These are phyloP conservation scores for Lepilemur ruficaudatus DNA, from an alignment of 2,797 vertebrate species.

Conservation along the genomic window DNA sequence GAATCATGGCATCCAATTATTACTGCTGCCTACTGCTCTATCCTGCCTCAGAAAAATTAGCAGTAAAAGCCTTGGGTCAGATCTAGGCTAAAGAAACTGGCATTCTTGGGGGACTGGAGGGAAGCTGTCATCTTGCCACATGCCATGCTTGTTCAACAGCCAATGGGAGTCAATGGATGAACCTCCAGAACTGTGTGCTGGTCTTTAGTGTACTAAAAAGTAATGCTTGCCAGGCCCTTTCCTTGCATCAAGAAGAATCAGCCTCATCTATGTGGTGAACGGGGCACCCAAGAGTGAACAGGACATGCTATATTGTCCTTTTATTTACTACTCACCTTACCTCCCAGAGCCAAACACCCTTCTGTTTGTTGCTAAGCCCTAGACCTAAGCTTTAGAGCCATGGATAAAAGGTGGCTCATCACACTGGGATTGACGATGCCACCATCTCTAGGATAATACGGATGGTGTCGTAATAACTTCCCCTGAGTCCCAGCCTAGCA, in stretches of 20 bases:
- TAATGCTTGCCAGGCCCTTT: background rate
- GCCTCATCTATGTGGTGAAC: background rate
- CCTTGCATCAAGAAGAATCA: background rate
- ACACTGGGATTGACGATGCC: background rate
- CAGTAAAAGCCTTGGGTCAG: background rate
- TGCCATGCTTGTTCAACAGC: background rate
- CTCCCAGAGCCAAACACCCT: background rate
- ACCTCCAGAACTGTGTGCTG: background rate
- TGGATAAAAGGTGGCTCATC: background rate
- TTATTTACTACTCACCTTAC: background rate
- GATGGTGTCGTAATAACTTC: background rate
- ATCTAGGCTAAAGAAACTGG: background rate
- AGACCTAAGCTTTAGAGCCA: background rate
- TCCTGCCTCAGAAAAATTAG: background rate
- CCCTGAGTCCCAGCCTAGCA: background rate
- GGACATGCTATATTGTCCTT: background rate
- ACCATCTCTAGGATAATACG: background rate
- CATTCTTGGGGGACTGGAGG: background rate
- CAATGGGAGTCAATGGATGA: background rate
- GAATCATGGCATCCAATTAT: background rate
- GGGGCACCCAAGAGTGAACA: background rate
- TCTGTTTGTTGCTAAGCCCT: background rate
- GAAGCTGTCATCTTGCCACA: background rate
- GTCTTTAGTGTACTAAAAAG: background rate
- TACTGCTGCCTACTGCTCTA: background rate